A percentile compares a stretch with the other conserved stretches of the same genome.
phyloP scores from a whole-genome alignment of 2,113 vertebrate species.

The Piliocolobus tephrosceles region DNA sequence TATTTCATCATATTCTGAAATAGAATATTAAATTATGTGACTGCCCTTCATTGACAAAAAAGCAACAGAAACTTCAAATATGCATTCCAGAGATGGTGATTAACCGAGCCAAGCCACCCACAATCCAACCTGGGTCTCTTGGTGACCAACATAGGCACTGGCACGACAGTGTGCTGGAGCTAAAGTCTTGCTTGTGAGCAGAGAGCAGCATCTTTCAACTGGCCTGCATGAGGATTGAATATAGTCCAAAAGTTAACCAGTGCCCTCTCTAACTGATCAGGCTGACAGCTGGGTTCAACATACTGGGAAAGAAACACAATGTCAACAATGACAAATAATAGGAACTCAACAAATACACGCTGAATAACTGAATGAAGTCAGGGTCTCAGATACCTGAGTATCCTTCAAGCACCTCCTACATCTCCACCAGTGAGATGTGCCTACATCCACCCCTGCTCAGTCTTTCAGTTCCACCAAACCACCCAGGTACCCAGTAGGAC shows the following conservation, averaged over 20 bases:
- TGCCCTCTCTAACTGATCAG: background rate
- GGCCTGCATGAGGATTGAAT: background rate
- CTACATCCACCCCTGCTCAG: background rate
- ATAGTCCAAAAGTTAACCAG: background rate
- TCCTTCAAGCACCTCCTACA: background rate
- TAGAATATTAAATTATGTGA: background rate
- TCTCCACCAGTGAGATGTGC: background rate
- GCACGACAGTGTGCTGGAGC: background rate
- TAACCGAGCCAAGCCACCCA: background rate
- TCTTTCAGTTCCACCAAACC: background rate
- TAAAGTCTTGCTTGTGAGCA: background rate
- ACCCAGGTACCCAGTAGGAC: background rate
- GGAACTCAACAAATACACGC: background rate
- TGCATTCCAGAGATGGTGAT: background rate
- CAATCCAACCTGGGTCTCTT: background rate
- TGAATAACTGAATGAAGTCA: background rate
- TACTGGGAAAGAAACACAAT: background rate
- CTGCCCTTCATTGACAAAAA: background rate
- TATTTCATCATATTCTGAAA: background rate
- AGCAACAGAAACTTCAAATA: background rate
- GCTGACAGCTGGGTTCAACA: background rate
- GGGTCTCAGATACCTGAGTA: background rate
- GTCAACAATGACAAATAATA: background rate
- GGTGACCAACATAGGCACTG: background rate
- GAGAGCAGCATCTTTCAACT: background rate